These are phyloP conservation scores for Carassius carassius DNA, from an alignment of 2,113 vertebrate species.

Conservation along the genomic window DNA sequence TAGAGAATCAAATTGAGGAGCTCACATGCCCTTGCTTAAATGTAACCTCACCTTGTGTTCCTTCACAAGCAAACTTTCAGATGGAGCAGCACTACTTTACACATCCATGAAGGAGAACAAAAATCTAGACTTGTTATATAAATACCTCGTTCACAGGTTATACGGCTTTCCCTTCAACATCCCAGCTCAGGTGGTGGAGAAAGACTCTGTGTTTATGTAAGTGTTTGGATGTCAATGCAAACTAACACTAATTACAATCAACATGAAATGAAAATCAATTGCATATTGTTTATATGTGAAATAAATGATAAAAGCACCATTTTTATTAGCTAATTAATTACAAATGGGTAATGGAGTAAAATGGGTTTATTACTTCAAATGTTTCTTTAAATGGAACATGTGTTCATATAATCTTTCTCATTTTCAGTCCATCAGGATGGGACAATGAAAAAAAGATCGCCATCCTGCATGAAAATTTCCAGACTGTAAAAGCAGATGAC, in stretches of 20 bases:
- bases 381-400: not conserved
- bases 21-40: not conserved
- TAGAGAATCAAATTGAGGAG: not conserved
- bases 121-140: slow-evolving; percentile 97
- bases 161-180: slow-evolving; percentile 94
- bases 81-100: slow-evolving; percentile 96
- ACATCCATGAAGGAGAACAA: slow-evolving; percentile 99
- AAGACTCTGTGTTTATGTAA: slow-evolving; percentile 98
- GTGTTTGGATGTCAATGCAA: slow-evolving; percentile 32
- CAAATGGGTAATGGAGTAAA: no score
- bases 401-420: not conserved
- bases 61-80: slow-evolving; percentile 80
- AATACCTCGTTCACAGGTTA: slow-evolving; percentile 96
- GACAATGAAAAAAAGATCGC: slow-evolving; percentile 99
- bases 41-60: slow-evolving; percentile 56
- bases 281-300: not conserved
- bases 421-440: slow-evolving; percentile 92
- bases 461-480: slow-evolving; percentile 96
- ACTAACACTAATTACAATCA: no score
- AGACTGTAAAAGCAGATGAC: slow-evolving; percentile 91
- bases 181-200: slow-evolving; percentile 93
- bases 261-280: not conserved
- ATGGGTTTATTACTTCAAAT: no score
- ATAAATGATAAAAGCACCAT: no score
- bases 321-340: no score